Conservation (phyloP, 2,888 invertebrate species). For the Drosophila picticornis region DNA sequence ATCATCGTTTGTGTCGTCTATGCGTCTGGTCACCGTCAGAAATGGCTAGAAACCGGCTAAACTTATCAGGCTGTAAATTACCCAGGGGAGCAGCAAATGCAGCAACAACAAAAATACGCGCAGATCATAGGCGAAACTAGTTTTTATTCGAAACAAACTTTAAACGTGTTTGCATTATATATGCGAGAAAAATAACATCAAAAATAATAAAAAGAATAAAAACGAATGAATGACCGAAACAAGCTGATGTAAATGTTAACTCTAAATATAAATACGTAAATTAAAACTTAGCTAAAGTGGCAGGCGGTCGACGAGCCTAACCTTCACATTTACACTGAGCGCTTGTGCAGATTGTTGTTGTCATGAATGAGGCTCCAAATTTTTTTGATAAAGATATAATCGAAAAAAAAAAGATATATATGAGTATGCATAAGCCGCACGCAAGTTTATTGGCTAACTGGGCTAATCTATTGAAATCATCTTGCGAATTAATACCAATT, state of each 20-base stretch:
- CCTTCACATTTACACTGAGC: slow-evolving; percentile 65
- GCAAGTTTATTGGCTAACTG: slow-evolving; percentile 33
- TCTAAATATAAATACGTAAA: slow-evolving; percentile 61
- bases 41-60: slow-evolving; percentile 51
- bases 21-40: slow-evolving; percentile 50
- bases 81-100: slow-evolving; percentile 39
- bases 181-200: slow-evolving; percentile 14
- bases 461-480: slow-evolving; percentile 44
- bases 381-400: slow-evolving; percentile 27
- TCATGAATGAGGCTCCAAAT: slow-evolving; percentile 30
- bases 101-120: slow-evolving; percentile 33
- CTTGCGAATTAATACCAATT: slow-evolving; percentile 20
- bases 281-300: slow-evolving; percentile 66
- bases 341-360: slow-evolving; percentile 19
- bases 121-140: slow-evolving; percentile 64
- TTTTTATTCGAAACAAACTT: slow-evolving; percentile 47
- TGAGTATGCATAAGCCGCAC: slow-evolving; percentile 18
- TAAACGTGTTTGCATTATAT: slow-evolving; percentile 62
- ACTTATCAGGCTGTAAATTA: slow-evolving; percentile 59
- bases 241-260: slow-evolving; percentile 62
- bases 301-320: slow-evolving; percentile 36
- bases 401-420: slow-evolving; percentile 2
- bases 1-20: slow-evolving; percentile 51
- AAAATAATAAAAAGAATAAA: not conserved
- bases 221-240: slow-evolving; percentile 5